phyloP scores from a whole-genome alignment of 2,113 vertebrate genomes.

The Bambusicola thoracicus region DNA sequence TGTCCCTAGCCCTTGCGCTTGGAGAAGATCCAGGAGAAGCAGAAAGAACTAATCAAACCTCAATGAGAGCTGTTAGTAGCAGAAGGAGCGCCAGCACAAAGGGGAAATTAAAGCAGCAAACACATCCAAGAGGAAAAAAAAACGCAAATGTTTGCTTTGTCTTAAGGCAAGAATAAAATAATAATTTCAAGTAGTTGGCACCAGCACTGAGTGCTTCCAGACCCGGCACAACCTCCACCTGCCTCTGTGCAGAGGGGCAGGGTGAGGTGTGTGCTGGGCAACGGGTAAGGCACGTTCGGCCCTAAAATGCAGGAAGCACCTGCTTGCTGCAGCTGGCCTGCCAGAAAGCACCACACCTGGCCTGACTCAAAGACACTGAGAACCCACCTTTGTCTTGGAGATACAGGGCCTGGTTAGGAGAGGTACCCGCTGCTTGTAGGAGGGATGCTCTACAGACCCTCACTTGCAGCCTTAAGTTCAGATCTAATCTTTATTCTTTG shows the following conservation, averaged over 20 bases:
- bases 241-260: background rate
- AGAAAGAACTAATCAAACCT: slow-evolving; percentile 65
- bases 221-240: background rate
- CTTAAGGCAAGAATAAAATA: slow-evolving; percentile 14
- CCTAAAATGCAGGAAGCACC: background rate
- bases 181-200: background rate
- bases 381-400: background rate
- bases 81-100: slow-evolving; percentile 23
- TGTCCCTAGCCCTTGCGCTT: slow-evolving; percentile 54
- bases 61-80: slow-evolving; percentile 55
- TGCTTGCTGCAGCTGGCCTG: background rate
- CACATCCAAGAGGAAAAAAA: background rate
- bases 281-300: background rate
- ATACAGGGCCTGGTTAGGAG: background rate
- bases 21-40: slow-evolving; percentile 65
- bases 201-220: background rate
- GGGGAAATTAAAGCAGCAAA: slow-evolving; percentile 37
- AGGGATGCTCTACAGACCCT: background rate
- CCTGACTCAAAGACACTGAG: background rate
- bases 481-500: background rate
- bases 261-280: background rate
- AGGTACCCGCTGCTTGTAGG: background rate
- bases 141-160: background rate
- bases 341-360: background rate
- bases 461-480: background rate